phyloP scores from a whole-genome alignment of 2,888 invertebrate species.

The Ellobium chinense region DNA sequence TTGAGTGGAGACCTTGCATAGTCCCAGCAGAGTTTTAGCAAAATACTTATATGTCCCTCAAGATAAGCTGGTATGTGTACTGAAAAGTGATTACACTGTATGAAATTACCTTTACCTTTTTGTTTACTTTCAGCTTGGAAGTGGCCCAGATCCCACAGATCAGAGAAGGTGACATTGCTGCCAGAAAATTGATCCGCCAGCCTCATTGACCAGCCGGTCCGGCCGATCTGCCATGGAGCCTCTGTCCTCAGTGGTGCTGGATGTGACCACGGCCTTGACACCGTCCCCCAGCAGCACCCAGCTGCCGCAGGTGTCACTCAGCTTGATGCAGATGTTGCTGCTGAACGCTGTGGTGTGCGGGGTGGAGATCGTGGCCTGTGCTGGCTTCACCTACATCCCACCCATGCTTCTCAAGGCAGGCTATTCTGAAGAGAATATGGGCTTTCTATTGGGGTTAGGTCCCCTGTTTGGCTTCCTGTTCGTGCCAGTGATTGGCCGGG shows the following conservation, averaged over 20 bases:
- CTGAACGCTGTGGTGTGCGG: slow-evolving; percentile 80
- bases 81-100: too few relatives aligned
- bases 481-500: slow-evolving; percentile 79
- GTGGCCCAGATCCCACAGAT: too few relatives aligned
- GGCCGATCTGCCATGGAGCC: slow-evolving; percentile 42
- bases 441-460: slow-evolving; percentile 79
- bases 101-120: too few relatives aligned
- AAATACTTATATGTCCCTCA: too few relatives aligned
- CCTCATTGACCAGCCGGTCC: too few relatives aligned
- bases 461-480: slow-evolving; percentile 78
- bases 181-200: too few relatives aligned
- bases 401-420: slow-evolving; percentile 80
- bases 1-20: too few relatives aligned
- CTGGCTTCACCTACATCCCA: slow-evolving; percentile 80
- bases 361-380: slow-evolving; percentile 80
- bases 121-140: too few relatives aligned
- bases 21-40: too few relatives aligned
- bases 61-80: too few relatives aligned
- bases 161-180: too few relatives aligned
- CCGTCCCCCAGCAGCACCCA: background rate
- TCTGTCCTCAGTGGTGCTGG: slow-evolving; percentile 46
- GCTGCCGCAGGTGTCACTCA: slow-evolving; percentile 49
- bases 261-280: slow-evolving; percentile 21
- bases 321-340: slow-evolving; percentile 70
- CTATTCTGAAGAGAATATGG: slow-evolving; percentile 79